These are phyloP conservation scores for Phataginus tetradactyla DNA, from an alignment of 2,797 vertebrate genomes.

Conservation along the genomic window DNA sequence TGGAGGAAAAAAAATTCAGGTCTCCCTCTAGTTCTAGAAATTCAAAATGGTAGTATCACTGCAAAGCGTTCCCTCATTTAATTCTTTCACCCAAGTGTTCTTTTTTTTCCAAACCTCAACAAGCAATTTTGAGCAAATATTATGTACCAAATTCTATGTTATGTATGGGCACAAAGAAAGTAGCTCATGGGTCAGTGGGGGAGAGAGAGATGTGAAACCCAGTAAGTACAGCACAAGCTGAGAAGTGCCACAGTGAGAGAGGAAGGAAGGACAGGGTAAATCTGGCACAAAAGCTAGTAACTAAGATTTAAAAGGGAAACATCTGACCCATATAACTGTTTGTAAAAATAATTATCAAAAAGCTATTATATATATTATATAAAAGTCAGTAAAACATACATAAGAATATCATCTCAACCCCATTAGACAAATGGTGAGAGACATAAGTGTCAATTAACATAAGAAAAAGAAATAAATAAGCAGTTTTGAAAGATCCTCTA, in stretches of 20 bases:
- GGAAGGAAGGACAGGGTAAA: background rate
- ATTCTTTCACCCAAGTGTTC: background rate
- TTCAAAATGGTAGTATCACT: background rate
- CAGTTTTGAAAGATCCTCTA: constrained; percentile 12
- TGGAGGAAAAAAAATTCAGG: background rate
- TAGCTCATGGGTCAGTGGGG: background rate
- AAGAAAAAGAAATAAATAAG: constrained; percentile 6
- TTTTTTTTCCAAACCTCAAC: constrained; percentile 24
- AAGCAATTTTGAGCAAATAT: constrained; percentile 7
- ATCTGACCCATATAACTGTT: background rate
- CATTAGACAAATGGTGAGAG: background rate
- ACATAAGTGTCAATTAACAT: background rate
- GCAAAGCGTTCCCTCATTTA: background rate
- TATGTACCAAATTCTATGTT: background rate
- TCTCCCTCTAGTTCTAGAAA: background rate
- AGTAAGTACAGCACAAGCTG: background rate
- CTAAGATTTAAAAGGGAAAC: background rate
- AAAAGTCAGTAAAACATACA: background rate
- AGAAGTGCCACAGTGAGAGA: background rate
- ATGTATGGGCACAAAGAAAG: background rate
- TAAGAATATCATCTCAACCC: background rate
- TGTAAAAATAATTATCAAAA: constrained; percentile 37
- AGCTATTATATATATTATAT: background rate
- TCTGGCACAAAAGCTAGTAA: background rate
- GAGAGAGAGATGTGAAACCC: background rate